Evolutionary conservation across 2,797 vertebrate species (phyloP).

Genomic region (Rachycentron canadum): DNA sequence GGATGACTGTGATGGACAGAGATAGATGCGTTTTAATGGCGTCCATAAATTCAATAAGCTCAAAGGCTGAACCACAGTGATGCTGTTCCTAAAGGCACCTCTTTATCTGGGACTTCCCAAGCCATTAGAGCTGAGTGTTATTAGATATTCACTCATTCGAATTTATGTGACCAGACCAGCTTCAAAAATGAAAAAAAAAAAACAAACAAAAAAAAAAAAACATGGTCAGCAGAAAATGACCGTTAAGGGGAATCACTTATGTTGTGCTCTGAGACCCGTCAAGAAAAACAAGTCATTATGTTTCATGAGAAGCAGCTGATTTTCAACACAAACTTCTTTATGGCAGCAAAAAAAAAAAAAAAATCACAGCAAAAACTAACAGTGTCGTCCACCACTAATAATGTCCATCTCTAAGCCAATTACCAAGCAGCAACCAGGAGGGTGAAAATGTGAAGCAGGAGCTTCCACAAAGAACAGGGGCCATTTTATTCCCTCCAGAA

Average conservation of each 20-base stretch:
- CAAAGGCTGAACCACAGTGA: not conserved
- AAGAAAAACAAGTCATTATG: not conserved
- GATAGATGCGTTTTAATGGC: constrained; percentile 13
- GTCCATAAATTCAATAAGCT: not conserved
- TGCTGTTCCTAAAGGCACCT: not conserved
- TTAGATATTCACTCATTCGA: constrained; percentile 55
- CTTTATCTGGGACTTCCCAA: constrained; percentile 13
- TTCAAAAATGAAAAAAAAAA: constrained; percentile 12
- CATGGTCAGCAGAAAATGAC: constrained; percentile 40
- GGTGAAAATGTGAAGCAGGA: not conserved
- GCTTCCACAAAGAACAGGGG: not conserved
- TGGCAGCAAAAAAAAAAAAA: too few relatives aligned
- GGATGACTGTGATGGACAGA: not conserved
- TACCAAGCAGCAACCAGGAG: not conserved
- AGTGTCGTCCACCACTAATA: not conserved
- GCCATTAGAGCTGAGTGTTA: constrained; percentile 13
- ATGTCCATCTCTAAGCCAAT: not conserved
- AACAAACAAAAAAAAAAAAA: too few relatives aligned
- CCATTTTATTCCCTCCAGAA: not conserved
- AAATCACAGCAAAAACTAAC: not conserved
- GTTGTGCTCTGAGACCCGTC: not conserved
- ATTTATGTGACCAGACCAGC: constrained; percentile 12
- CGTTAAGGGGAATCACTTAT: not conserved
- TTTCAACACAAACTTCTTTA: not conserved
- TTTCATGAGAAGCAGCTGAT: not conserved